Evolutionary conservation across 2,888 invertebrate genomes (phyloP).

Genomic region (Cryptophagus acutangulus): DNA sequence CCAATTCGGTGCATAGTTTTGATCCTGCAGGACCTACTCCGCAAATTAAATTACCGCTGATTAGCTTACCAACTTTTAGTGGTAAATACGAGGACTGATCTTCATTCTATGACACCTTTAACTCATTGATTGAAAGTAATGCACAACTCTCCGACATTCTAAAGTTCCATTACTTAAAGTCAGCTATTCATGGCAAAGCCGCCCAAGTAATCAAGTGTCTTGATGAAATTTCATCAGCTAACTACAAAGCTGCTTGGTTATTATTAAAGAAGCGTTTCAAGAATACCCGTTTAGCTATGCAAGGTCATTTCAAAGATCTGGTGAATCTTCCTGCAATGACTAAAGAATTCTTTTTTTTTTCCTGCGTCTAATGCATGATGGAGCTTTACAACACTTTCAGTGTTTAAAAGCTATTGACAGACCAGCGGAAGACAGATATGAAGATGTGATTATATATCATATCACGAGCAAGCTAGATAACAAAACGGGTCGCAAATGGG

Average conservation of each 20-base stretch:
- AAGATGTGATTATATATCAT: slow-evolving; percentile 4
- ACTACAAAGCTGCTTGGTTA: slow-evolving; percentile 11
- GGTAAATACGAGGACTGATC: slow-evolving; percentile 9
- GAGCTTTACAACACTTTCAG: slow-evolving; percentile 5
- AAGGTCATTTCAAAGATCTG: too few species aligned
- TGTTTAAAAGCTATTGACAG: neutral
- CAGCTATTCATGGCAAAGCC: slow-evolving; percentile 9
- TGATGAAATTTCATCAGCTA: slow-evolving; percentile 7
- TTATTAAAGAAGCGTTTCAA: slow-evolving; percentile 11
- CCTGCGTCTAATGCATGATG: slow-evolving; percentile 5
- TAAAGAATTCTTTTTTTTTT: slow-evolving; percentile 3
- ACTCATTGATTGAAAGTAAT: slow-evolving; percentile 11
- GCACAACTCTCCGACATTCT: slow-evolving; percentile 4
- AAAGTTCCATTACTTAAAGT: slow-evolving; percentile 15
- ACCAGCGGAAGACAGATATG: neutral
- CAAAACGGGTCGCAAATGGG: slow-evolving; percentile 12
- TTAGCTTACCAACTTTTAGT: neutral
- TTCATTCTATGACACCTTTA: slow-evolving; percentile 12
- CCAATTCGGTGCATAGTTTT: too few species aligned
- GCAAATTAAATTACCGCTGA: too few species aligned
- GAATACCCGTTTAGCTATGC: slow-evolving; percentile 13
- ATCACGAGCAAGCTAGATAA: slow-evolving; percentile 13
- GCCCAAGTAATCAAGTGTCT: slow-evolving; percentile 9
- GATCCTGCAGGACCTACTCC: too few species aligned
- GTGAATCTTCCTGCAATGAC: slow-evolving; percentile 9